Base-by-base conservation (phyloP, 2,888 invertebrate species). In the Archips crataeganus region DNA sequence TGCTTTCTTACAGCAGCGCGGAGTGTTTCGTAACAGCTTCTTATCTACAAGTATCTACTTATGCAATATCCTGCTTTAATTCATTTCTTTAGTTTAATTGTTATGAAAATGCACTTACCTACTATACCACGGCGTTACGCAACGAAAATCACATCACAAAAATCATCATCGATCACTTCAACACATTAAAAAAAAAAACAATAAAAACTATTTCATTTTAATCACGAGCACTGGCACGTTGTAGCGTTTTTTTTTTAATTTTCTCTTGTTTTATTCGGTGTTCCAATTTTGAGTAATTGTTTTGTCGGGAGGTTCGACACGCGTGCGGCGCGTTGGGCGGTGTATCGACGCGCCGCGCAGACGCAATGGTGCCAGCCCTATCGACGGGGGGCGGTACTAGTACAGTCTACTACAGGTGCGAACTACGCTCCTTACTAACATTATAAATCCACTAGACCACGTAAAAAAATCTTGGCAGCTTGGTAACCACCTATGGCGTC, bases 281-380 rank as follows among this genome's bases (percentile, higher is more conserved):
- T 57, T 57, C 57, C 57, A 69, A 72, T 69, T 64, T 66, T 54
- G 45, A 36, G 61, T 69, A 65, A 70, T 64, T 60, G 45, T 65
- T 60, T 64, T 61, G 85, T 82, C 82, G 81, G 59, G 72, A 61
- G 49, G 23, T 47, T 34, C 42, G 59, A 42, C 70, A 70, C 77
- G 75, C 65, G 77, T 77, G 77, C 77, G 76, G 78, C 69, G 76
- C 84, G 82, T 85, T 87, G 78, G 75, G 90, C 85, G 81, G 78
- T 82, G 84, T 83, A 84, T 80, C 81, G 84, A 77, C 79, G 79
- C 70, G 74, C 69, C 83, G 91, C 93, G 93, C 91, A 83, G 81
- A 90, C 93, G 92, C 87, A 88, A 78, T 78, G 83, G 74, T 85
- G 87, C 87, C 91, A 88, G 90, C 92, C 91, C 86, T 80, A 71